Evolutionary conservation across 2,113 vertebrate species (phyloP).

Genomic region (Chascanopsetta lugubris): DNA sequence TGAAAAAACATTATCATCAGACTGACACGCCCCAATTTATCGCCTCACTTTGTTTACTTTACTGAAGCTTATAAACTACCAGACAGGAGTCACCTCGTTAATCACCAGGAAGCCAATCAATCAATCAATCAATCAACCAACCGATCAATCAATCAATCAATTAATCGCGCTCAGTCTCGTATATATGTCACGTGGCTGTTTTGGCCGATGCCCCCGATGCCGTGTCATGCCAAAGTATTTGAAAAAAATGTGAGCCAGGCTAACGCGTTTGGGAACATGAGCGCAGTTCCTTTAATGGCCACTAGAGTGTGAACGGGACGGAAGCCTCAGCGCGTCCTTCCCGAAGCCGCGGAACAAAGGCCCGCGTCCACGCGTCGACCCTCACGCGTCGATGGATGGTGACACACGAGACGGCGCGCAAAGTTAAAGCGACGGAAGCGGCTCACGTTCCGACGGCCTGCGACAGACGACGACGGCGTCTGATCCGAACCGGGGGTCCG

Average conservation of each 20-base stretch:
- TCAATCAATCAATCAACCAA: no score
- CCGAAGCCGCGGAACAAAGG: no score
- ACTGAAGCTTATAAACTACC: not conserved
- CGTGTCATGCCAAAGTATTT: not conserved
- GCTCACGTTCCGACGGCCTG: no score
- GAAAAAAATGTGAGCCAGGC: not conserved
- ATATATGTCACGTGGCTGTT: not conserved
- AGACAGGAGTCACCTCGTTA: not conserved
- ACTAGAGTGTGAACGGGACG: no score
- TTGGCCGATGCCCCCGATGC: not conserved
- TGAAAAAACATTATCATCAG: no score
- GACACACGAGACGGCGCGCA: not conserved
- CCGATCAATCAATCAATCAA: no score
- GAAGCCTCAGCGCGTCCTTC: no score
- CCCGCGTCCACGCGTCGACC: not conserved
- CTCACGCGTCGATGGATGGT: not conserved
- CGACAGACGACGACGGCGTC: no score
- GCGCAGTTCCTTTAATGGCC: not conserved
- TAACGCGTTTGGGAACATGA: not conserved
- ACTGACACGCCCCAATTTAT: no score
- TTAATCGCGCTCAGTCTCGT: not conserved
- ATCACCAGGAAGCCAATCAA: not conserved
- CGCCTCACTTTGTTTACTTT: not conserved
- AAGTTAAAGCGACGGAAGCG: not conserved
- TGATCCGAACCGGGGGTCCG: no score